These are phyloP conservation scores for Collichthys lucidus DNA, from an alignment of 2,113 vertebrate species.

Conservation along the genomic window DNA sequence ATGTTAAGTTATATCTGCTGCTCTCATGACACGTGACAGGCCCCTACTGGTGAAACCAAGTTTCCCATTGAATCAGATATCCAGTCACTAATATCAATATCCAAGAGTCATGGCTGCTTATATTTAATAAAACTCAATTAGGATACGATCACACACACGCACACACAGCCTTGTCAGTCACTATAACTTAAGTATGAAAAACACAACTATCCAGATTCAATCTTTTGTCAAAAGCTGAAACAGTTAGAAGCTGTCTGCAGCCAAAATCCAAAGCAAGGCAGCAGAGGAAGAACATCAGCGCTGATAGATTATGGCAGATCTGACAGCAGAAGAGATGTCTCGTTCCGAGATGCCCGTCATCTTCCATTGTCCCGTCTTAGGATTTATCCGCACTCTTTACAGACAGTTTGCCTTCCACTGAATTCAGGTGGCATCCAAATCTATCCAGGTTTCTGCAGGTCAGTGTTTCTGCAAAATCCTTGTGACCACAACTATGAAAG, in stretches of 20 bases:
- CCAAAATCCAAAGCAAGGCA: slow-evolving; percentile 2
- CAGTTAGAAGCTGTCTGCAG: neutral
- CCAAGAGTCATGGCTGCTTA: slow-evolving; percentile 10
- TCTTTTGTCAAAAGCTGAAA: slow-evolving; percentile 37
- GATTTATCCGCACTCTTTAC: neutral
- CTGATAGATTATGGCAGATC: slow-evolving; percentile 13
- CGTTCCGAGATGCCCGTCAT: neutral
- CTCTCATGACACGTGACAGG: neutral
- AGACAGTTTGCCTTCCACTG: neutral
- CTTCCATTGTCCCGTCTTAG: neutral
- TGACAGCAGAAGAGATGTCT: neutral
- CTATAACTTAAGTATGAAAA: slow-evolving; percentile 9
- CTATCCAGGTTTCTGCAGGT: neutral
- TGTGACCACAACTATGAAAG: neutral
- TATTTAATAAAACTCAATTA: slow-evolving; percentile 46
- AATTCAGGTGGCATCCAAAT: slow-evolving; percentile 12
- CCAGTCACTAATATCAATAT: neutral
- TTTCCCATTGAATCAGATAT: slow-evolving; percentile 15
- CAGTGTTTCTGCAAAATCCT: neutral
- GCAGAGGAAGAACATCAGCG: neutral
- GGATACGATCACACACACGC: neutral
- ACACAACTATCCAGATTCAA: slow-evolving; percentile 5
- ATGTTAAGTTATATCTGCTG: slow-evolving; percentile 10
- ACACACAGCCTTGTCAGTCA: neutral
- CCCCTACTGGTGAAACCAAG: neutral